These are phyloP conservation scores for Gymnobelideus leadbeateri DNA, from an alignment of 2,113 vertebrate genomes.

Conservation along the genomic window DNA sequence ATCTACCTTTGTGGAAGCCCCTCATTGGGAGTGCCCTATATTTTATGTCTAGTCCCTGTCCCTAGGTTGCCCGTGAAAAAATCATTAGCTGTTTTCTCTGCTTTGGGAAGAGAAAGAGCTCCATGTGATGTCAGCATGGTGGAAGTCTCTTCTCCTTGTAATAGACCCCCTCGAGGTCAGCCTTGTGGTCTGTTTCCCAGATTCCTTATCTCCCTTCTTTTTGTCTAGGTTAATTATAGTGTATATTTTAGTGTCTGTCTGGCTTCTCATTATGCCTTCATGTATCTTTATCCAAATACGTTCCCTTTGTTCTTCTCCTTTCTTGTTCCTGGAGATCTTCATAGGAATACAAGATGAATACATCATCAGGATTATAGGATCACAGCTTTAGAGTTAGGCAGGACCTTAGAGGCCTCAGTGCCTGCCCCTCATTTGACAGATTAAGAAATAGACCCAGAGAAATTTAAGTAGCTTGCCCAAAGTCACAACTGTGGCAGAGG, in stretches of 20 bases:
- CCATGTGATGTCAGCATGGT: no score
- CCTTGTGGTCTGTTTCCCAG: not conserved
- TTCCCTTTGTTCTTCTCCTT: not conserved
- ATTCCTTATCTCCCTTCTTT: not conserved
- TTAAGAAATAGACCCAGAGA: not conserved
- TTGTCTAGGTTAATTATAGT: no score
- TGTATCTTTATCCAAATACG: not conserved
- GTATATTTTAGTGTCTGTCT: not conserved
- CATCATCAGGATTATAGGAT: no score
- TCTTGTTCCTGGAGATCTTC: not conserved
- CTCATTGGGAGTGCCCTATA: not conserved
- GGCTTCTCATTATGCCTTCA: not conserved
- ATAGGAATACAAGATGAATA: no score
- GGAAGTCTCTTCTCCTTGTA: no score
- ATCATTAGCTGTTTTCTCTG: no score
- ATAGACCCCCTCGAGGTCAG: not conserved
- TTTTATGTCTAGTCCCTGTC: not conserved
- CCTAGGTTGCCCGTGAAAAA: not conserved
- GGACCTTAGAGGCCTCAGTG: not conserved
- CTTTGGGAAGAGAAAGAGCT: no score
- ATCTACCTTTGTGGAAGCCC: not conserved
- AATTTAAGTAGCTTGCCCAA: not conserved
- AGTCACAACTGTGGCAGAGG: not conserved
- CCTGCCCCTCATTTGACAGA: not conserved
- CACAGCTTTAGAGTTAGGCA: no score